These are phyloP conservation scores for Oxystoma pomonae DNA, from an alignment of 2,888 invertebrate species.

Conservation along the genomic window DNA sequence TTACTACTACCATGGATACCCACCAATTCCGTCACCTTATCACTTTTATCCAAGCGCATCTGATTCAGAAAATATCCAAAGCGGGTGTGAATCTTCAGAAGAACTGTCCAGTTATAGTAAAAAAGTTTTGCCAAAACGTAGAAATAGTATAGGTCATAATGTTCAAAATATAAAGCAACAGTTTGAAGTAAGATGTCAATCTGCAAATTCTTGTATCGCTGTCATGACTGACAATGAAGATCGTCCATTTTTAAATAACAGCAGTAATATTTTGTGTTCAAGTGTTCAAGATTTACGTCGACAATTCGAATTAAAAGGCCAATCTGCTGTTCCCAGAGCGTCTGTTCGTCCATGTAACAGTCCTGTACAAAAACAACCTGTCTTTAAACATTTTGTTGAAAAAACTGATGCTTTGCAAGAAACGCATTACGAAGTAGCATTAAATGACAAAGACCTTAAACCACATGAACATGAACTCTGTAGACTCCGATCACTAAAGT, in stretches of 20 bases:
- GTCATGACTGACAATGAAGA: background rate
- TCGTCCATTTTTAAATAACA: too few species aligned
- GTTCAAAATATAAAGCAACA: slow-evolving; percentile 30
- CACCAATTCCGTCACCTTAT: slow-evolving; percentile 40
- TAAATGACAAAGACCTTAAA: slow-evolving; percentile 17
- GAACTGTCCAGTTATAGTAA: slow-evolving; percentile 38
- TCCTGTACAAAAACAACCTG: background rate
- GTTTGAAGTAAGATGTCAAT: slow-evolving; percentile 23
- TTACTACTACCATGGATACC: slow-evolving; percentile 39
- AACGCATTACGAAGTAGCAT: slow-evolving; percentile 37
- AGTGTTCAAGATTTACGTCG: background rate
- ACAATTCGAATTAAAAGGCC: background rate
- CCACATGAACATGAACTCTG: slow-evolving; percentile 24
- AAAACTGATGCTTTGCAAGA: slow-evolving; percentile 32
- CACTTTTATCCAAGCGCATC: slow-evolving; percentile 31
- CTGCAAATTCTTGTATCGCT: slow-evolving; percentile 25
- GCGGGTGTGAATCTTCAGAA: slow-evolving; percentile 48
- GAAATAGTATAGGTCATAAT: slow-evolving; percentile 41
- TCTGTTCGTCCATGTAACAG: background rate
- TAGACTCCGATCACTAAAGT: slow-evolving; percentile 49
- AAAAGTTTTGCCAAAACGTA: slow-evolving; percentile 30
- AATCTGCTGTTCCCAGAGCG: background rate
- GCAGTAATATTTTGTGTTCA: too few species aligned
- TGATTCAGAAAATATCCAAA: slow-evolving; percentile 37
- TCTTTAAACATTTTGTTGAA: slow-evolving; percentile 16